A percentile compares a stretch with the other conserved stretches of the same genome.
These are phyloP conservation scores for Egretta garzetta DNA, from an alignment of 2,113 vertebrate species.

Conservation along the genomic window DNA sequence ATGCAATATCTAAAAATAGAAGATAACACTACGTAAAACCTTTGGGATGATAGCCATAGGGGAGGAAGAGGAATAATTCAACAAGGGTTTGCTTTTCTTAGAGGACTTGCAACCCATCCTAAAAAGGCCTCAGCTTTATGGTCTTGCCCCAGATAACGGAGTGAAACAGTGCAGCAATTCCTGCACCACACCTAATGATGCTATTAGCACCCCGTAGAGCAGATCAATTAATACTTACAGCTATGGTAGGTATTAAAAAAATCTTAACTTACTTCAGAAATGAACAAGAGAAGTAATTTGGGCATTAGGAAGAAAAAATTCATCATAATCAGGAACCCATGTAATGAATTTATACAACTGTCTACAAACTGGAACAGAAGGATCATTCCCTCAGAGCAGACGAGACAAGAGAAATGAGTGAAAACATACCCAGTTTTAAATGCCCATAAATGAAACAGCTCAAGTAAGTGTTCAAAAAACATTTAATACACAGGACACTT, in stretches of 20 bases:
- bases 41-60: background rate
- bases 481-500: background rate
- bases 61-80: background rate
- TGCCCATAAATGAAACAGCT: background rate
- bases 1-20: background rate
- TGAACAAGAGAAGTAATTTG: background rate
- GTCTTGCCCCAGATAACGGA: background rate
- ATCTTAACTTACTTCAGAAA: background rate
- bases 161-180: background rate
- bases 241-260: background rate
- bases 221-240: background rate
- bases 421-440: background rate
- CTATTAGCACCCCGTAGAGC: background rate
- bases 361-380: background rate
- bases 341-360: background rate
- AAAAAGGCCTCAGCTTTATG: background rate
- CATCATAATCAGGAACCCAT: background rate
- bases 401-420: background rate
- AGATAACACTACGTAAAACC: background rate
- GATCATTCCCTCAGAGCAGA: background rate
- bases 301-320: background rate
- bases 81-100: background rate
- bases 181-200: background rate
- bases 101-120: background rate
- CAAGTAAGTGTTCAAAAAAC: background rate